Evolutionary conservation across 1,140 invertebrate species (phyloP), one percentile per base, ranked within the genome.

Genomic region (Myzus persicae): DNA sequence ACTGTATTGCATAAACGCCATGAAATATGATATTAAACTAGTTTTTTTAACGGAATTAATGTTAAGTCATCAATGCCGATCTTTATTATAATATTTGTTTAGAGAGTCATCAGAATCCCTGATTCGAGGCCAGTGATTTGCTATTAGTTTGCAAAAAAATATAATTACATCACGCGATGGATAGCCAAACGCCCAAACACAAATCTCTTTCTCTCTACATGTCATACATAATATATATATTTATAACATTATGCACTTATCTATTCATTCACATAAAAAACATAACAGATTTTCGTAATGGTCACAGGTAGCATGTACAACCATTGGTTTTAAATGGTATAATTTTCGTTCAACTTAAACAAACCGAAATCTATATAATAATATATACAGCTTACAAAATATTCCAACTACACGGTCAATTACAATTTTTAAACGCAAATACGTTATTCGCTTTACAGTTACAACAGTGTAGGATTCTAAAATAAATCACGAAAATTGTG

Each of bases 401-500:
- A 87, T 44, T 9, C 24, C 14, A 87, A 31, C 24, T 85, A 85
- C 31, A 40, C 5, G 24, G 20, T n/a, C 26, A n/a, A 44, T 44
- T 87, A 87, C 18, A 87, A 46, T 87, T 46, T 46, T n/a, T 31
- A 36, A n/a, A 88, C 7, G 20, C 20, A 31, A n/a, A 87, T n/a
- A 46, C 14, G 11, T 7, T 44, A 46, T 87, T 87, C 1, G 31
- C 2, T 46, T 48, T 46, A 46, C 85, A n/a, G 44, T 87, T 46
- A 46, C n/a, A 46, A 26, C 11, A 51, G 22, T 89, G n/a, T 89
- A 89, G 18, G 22, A 38, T 22, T 38, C 24, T 4, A 11, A 89
- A 89, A 89, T 89, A 89, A 89, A 89, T 89, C 48, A 54, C 22
- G 5, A 26, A 54, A 38, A 89, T 89, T 54, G 31, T 26, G 9